A percentile compares a stretch with the other conserved stretches of the same genome.
These are phyloP conservation scores for Pristionchus mayeri DNA, from an alignment of 2,888 invertebrate species.

Conservation along the genomic window DNA sequence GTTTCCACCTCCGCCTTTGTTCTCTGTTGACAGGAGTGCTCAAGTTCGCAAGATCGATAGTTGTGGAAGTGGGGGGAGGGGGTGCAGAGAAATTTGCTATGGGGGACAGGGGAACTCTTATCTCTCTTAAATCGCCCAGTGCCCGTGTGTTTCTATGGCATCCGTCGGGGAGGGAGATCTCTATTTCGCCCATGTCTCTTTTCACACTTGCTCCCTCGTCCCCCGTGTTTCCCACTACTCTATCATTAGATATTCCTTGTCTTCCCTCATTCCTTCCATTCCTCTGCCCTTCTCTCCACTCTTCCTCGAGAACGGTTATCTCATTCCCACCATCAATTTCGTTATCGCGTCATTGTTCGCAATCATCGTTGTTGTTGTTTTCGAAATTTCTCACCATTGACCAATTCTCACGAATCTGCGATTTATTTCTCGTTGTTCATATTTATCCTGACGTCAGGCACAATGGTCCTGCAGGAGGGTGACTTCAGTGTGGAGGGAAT, in stretches of 20 bases:
- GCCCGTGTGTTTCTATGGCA: no score
- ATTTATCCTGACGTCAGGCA: no score
- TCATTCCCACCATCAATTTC: conserved; percentile 1
- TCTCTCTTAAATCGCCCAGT: no score
- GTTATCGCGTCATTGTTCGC: no score
- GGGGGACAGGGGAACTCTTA: background rate
- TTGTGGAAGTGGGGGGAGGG: background rate
- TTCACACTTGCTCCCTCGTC: background rate
- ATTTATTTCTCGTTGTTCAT: no score
- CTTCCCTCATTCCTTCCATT: background rate
- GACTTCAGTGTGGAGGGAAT: no score
- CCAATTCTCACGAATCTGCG: background rate
- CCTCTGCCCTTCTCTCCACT: background rate
- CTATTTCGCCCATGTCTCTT: no score
- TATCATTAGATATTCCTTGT: no score
- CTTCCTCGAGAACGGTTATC: background rate
- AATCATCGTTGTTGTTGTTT: no score
- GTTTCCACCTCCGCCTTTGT: background rate
- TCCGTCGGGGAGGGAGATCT: no score
- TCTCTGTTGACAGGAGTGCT: background rate
- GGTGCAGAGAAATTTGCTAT: background rate
- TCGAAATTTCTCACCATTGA: background rate
- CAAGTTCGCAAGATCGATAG: background rate
- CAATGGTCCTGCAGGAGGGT: no score
- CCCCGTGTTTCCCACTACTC: background rate